Evolutionary conservation across 2,888 invertebrate species (phyloP).

Genomic region (Chelonus formosanus): DNA sequence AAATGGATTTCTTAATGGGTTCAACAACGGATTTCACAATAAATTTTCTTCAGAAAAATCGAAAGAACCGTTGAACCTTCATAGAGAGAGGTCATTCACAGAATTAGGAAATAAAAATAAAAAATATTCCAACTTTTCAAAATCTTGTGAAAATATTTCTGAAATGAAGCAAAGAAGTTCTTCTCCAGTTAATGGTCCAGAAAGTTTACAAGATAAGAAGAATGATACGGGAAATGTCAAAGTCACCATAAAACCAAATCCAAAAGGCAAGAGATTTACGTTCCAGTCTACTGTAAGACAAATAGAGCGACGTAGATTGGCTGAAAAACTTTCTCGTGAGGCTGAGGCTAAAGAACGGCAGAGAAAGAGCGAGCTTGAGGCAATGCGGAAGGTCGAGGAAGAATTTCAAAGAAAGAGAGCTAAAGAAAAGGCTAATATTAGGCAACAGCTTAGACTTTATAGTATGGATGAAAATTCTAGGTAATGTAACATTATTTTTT

Average conservation of each 20-base stretch:
- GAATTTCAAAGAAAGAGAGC: slow-evolving; percentile 87
- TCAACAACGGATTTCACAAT: not conserved
- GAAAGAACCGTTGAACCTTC: slow-evolving; percentile 31
- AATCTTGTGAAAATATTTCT: slow-evolving; percentile 66
- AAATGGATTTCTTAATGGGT: slow-evolving; percentile 37
- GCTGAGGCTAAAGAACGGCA: slow-evolving; percentile 81
- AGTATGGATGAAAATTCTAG: slow-evolving; percentile 71
- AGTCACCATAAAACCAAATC: slow-evolving; percentile 39
- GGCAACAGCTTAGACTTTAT: slow-evolving; percentile 78
- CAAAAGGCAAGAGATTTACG: slow-evolving; percentile 75
- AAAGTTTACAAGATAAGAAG: slow-evolving; percentile 59
- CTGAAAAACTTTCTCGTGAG: slow-evolving; percentile 79
- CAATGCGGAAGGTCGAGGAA: slow-evolving; percentile 85
- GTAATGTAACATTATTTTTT: slow-evolving; percentile 41
- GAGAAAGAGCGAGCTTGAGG: slow-evolving; percentile 79
- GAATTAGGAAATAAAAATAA: slow-evolving; percentile 36
- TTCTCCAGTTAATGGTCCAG: slow-evolving; percentile 50
- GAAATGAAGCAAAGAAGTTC: slow-evolving; percentile 46
- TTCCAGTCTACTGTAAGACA: slow-evolving; percentile 87
- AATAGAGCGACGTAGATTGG: slow-evolving; percentile 77
- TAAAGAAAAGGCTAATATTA: slow-evolving; percentile 77
- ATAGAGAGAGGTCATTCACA: slow-evolving; percentile 43
- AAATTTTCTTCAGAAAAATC: slow-evolving; percentile 10
- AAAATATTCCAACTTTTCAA: slow-evolving; percentile 55
- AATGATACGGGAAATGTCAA: slow-evolving; percentile 40